A percentile compares a stretch with the other conserved stretches of the same genome.
Evolutionary conservation across 2,888 invertebrate genomes (phyloP).

Genomic region (Copidosoma aretas): DNA sequence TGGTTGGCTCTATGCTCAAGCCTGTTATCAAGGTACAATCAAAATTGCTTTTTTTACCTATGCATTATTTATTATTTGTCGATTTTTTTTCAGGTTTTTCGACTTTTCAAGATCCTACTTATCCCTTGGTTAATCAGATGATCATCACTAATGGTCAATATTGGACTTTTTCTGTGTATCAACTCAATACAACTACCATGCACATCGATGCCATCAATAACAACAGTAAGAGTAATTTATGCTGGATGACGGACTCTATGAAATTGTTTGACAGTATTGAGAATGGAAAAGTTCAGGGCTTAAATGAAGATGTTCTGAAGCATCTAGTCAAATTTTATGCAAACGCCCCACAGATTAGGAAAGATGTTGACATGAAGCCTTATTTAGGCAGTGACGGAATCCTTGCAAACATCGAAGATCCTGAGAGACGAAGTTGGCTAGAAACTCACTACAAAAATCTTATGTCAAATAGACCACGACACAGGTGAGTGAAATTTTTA

Average conservation of each 20-base stretch:
- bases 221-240: slow-evolving; percentile 79
- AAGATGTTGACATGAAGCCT: slow-evolving; percentile 73
- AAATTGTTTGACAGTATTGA: slow-evolving; percentile 78
- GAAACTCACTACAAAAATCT: slow-evolving; percentile 75
- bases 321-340: slow-evolving; percentile 77
- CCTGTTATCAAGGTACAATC: slow-evolving; percentile 73
- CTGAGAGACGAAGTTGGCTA: slow-evolving; percentile 73
- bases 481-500: slow-evolving; percentile 52
- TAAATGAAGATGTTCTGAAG: slow-evolving; percentile 81
- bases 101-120: slow-evolving; percentile 87
- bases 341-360: slow-evolving; percentile 71
- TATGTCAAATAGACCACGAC: slow-evolving; percentile 72
- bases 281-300: slow-evolving; percentile 72
- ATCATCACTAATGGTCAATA: slow-evolving; percentile 86
- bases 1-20: slow-evolving; percentile 80
- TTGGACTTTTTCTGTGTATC: slow-evolving; percentile 89
- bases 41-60: slow-evolving; percentile 2
- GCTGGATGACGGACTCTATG: slow-evolving; percentile 77
- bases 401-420: slow-evolving; percentile 74
- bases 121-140: slow-evolving; percentile 89
- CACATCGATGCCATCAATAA: slow-evolving; percentile 69
- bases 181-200: slow-evolving; percentile 83
- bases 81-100: slow-evolving; percentile 72
- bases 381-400: slow-evolving; percentile 70
- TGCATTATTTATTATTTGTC: not conserved